Conservation (phyloP, 2,888 invertebrate genomes). For the Apamea epomidion region DNA sequence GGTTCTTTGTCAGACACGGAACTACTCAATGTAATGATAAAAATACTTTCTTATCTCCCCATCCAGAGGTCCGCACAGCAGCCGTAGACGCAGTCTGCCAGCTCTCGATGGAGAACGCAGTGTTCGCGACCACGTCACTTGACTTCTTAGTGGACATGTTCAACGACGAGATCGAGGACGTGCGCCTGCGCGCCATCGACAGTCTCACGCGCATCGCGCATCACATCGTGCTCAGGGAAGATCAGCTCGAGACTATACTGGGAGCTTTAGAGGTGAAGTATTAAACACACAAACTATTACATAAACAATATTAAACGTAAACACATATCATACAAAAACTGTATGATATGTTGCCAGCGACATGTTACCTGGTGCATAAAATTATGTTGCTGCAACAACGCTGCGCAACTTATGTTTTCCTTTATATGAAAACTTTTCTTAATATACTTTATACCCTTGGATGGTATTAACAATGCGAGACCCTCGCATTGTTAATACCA, state of each 20-base stretch:
- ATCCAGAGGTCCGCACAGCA: conserved; percentile 96
- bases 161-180: conserved; percentile 99
- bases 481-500: no score
- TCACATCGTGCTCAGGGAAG: conserved; percentile 97
- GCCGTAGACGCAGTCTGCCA: conserved; percentile 98
- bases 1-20: neutral
- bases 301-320: neutral
- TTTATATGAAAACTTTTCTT: neutral
- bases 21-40: neutral
- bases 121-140: conserved; percentile 96
- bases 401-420: neutral
- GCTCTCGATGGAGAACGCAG: conserved; percentile 95
- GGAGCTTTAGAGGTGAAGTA: conserved; percentile 91
- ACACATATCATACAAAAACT: neutral
- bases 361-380: neutral
- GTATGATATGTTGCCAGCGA: neutral
- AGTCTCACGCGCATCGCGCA: conserved; percentile 97
- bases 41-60: neutral
- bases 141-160: conserved; percentile 99
- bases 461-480: neutral
- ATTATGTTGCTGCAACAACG: neutral
- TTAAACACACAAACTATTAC: neutral
- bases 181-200: conserved; percentile 98
- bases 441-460: neutral
- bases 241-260: conserved; percentile 98